Conservation (phyloP, 2,888 invertebrate genomes). For the Poecilobothrus nobilitatus region DNA sequence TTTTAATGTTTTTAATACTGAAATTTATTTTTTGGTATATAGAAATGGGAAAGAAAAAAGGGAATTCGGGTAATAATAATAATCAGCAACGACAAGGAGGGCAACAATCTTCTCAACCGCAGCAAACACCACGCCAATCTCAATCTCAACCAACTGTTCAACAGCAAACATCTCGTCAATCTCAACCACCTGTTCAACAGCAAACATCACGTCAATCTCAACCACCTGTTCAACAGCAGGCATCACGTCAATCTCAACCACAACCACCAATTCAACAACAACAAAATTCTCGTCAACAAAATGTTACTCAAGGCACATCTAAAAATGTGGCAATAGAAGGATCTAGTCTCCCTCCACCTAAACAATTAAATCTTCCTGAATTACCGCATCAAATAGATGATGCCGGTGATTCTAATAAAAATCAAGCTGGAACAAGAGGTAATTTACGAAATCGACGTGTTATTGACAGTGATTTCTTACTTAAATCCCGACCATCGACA, state of each 20-base stretch:
- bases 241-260: neutral
- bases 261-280: neutral
- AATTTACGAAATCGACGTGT: slow-evolving; percentile 19
- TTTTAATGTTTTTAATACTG: no score
- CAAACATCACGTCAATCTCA: neutral
- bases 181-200: neutral
- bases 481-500: slow-evolving; percentile 27
- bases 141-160: neutral
- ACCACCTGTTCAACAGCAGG: neutral
- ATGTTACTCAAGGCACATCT: neutral
- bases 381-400: neutral
- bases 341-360: neutral
- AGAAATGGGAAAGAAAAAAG: no score
- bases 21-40: no score
- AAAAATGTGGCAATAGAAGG: neutral
- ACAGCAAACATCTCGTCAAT: neutral
- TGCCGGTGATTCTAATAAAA: neutral
- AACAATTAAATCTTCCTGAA: neutral
- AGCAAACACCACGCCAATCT: neutral
- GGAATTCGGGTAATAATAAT: no score
- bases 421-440: slow-evolving; percentile 9
- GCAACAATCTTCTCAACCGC: neutral
- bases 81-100: neutral
- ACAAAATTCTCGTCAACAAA: neutral
- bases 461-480: slow-evolving; percentile 9